phyloP scores from a whole-genome alignment of 2,888 invertebrate species.

The Athalia rosae region DNA sequence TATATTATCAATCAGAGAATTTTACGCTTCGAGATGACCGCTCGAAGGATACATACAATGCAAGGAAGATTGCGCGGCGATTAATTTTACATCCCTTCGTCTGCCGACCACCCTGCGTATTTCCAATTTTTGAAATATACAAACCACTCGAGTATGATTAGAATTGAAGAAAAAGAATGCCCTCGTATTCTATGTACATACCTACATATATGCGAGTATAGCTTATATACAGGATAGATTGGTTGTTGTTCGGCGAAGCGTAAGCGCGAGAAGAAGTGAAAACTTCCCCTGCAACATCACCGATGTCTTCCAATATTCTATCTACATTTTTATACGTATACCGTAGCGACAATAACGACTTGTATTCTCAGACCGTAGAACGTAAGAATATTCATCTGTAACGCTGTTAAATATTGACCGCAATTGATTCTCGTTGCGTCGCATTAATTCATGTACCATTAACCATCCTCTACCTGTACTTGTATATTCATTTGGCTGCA shows the following conservation, averaged over 20 bases:
- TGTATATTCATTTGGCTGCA: too few species aligned
- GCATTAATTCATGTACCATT: too few species aligned
- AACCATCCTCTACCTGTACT: too few species aligned
- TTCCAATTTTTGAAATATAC: background rate
- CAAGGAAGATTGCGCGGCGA: constrained; percentile 23
- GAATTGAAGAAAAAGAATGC: constrained; percentile 58
- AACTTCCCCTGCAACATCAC: constrained; percentile 19
- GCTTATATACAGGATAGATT: constrained; percentile 52
- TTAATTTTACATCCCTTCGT: constrained; percentile 22
- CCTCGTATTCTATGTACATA: constrained; percentile 27
- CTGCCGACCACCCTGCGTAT: background rate
- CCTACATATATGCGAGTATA: too few species aligned
- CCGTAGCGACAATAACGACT: background rate
- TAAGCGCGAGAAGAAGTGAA: constrained; percentile 51
- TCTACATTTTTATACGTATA: constrained; percentile 16
- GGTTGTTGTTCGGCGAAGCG: constrained; percentile 61
- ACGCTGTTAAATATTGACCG: too few species aligned
- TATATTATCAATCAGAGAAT: background rate
- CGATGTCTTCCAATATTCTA: constrained; percentile 22
- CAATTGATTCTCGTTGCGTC: too few species aligned
- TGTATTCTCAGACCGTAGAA: background rate
- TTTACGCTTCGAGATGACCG: constrained; percentile 1
- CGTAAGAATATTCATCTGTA: too few species aligned
- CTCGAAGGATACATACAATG: background rate
- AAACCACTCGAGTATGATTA: constrained; percentile 50